A percentile compares a stretch with the other conserved stretches of the same genome.
These are phyloP conservation scores for Acronicta alni DNA, from an alignment of 2,888 invertebrate genomes.

Conservation along the genomic window DNA sequence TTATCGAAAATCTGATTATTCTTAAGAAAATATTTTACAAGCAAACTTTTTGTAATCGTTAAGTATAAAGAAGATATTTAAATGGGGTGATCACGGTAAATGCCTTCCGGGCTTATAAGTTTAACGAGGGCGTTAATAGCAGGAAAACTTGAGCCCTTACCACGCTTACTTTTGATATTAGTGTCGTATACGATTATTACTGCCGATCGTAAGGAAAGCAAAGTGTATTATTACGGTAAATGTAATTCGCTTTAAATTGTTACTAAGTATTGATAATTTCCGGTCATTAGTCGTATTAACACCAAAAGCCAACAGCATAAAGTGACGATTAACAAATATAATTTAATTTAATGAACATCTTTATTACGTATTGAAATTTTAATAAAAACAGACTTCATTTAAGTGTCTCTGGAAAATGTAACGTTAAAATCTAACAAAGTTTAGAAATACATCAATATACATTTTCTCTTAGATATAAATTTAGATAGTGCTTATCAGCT, in stretches of 20 bases:
- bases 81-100: slow-evolving; percentile 38
- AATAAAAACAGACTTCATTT: too few relatives aligned
- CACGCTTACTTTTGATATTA: slow-evolving; percentile 30
- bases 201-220: slow-evolving; percentile 4
- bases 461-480: too few relatives aligned
- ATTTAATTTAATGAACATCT: too few relatives aligned
- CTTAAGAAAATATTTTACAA: slow-evolving; percentile 5
- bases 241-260: background rate
- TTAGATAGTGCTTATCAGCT: background rate
- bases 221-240: background rate
- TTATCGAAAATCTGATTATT: background rate
- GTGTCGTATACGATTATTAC: slow-evolving; percentile 12
- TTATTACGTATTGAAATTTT: too few relatives aligned
- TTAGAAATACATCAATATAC: too few relatives aligned
- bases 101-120: slow-evolving; percentile 30
- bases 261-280: too few relatives aligned
- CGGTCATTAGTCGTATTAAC: too few relatives aligned
- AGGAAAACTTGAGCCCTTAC: slow-evolving; percentile 22
- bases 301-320: too few relatives aligned
- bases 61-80: slow-evolving; percentile 25
- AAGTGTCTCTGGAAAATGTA: too few relatives aligned
- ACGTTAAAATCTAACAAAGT: too few relatives aligned
- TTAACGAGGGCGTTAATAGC: slow-evolving; percentile 35
- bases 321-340: too few relatives aligned
- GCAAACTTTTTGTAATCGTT: slow-evolving; percentile 29